Evolutionary conservation across 1,140 invertebrate genomes (phyloP), one percentile per base, ranked within the genome.

Genomic region (Aphelenchoides avenae): DNA sequence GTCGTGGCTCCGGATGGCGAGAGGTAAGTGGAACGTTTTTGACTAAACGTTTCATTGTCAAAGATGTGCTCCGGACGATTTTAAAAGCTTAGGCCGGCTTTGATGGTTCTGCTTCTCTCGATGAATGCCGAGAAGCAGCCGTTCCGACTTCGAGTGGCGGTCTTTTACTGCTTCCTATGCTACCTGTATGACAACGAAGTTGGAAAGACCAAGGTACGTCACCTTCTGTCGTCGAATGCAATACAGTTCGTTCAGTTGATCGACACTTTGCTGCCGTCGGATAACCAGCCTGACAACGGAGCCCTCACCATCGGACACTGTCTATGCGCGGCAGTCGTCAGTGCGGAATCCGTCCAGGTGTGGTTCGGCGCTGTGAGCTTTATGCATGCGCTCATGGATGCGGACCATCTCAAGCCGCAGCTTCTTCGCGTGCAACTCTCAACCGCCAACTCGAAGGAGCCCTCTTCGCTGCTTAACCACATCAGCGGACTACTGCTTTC

Each of bases 41-140:
- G 5, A n/a, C 20, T 11, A 24, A 36, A 9, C 18, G 2, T 29
- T 54, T 57, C 7, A 41, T 49, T 24, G 7, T 6, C 7, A 20
- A 15, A 0, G 56, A 15, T 15, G 33, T 36, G 18, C 34, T 22
- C 2, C 37, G 30, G n/a, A n/a, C n/a, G n/a, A n/a, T 31, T 20
- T 5, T 56, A 11, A 7, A 18, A 29, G 77, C 78, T 31, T 64
- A 86, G 86, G 43, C 88, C 93, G 1, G 90, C 89, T 0, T 87
- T 98, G 42, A 87, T 97, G 0, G 87, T 97, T 37, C 80, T 99
- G 6, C 78, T 99, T 9, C 91, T 96, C 87, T 95, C 91, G 0
- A 96, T 99, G 91, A 89, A 97, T 2, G 95, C 95, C 78, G 93
- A 98, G 71, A 95, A 94, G 76, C 94, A 98, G 78, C 87, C 90